Conservation (phyloP, 1,140 invertebrate species). For the Solenopsis fugax region DNA sequence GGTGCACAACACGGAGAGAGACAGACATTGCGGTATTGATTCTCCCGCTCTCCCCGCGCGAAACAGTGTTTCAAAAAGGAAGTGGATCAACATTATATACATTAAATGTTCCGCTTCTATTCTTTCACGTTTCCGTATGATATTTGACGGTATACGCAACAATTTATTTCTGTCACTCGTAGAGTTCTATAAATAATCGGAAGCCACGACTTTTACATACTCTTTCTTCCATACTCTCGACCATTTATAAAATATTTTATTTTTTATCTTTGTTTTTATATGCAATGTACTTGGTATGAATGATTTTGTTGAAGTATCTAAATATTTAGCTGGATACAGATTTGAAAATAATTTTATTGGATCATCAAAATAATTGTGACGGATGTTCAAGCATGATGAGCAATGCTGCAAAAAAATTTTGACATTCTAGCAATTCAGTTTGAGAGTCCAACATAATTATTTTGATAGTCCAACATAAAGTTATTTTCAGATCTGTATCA, state of each 20-base stretch:
- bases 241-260: neutral
- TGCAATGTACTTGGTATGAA: too few species aligned
- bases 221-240: neutral
- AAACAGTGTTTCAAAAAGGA: conserved; percentile 20
- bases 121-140: neutral
- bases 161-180: neutral
- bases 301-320: too few species aligned
- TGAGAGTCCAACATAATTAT: too few species aligned
- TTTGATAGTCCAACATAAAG: too few species aligned
- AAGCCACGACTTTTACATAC: neutral
- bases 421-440: too few species aligned
- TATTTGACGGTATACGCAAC: neutral
- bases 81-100: neutral
- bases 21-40: conserved; percentile 8
- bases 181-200: neutral
- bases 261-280: neutral
- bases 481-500: too few species aligned
- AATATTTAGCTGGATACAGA: too few species aligned
- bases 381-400: too few species aligned
- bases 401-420: too few species aligned
- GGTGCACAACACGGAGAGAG: neutral
- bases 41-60: neutral
- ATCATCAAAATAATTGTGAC: too few species aligned
- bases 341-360: too few species aligned
- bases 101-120: conserved; percentile 22